Conservation (phyloP, 2,888 invertebrate genomes). For the Cylindroiulus punctatus region DNA sequence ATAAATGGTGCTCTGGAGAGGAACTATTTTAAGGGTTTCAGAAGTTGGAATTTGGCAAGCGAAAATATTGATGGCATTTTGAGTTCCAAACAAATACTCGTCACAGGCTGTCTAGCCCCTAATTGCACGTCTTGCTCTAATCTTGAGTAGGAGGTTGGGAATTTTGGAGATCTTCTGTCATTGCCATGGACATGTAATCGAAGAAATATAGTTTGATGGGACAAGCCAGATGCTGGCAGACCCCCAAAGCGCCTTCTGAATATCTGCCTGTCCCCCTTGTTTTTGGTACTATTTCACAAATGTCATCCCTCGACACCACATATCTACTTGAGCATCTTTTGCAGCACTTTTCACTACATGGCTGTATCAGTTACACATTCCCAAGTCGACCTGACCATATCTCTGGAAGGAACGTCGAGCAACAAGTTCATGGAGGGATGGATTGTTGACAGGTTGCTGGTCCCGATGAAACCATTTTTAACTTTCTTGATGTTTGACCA, state of each 20-base stretch:
- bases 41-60: not conserved
- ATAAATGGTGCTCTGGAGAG: not conserved
- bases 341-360: conserved; percentile 33
- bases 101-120: not conserved
- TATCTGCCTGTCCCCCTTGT: conserved; percentile 6
- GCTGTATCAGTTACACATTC: not conserved
- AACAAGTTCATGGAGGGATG: conserved; percentile 21
- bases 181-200: not conserved
- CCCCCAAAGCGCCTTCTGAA: not conserved
- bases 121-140: not conserved
- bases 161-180: not conserved
- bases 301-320: not conserved
- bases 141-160: not conserved
- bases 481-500: not conserved
- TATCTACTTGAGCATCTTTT: conserved; percentile 26
- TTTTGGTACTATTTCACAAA: conserved; percentile 17
- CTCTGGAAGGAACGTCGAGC: not conserved
- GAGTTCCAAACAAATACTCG: not conserved
- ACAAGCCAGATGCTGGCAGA: conserved; percentile 6
- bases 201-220: conserved; percentile 2
- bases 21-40: not conserved
- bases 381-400: not conserved
- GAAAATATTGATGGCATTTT: not conserved
- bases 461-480: not conserved
- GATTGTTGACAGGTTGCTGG: conserved; percentile 39